phyloP scores from a whole-genome alignment of 2,797 vertebrate species.

The Mycteria americana region DNA sequence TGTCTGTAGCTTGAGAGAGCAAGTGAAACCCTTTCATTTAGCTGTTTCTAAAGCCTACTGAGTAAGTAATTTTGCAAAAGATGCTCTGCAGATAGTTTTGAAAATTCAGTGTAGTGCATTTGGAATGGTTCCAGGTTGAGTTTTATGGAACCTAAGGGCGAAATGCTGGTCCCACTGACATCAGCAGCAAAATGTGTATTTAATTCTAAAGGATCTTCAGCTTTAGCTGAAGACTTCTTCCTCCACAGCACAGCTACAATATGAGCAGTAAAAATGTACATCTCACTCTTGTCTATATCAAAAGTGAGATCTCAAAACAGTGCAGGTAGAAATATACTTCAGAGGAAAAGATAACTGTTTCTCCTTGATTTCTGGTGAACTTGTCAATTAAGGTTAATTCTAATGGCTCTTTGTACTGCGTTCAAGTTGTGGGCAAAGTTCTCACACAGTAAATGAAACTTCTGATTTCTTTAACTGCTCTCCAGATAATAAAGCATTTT shows the following conservation, averaged over 20 bases:
- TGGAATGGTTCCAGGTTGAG: not conserved
- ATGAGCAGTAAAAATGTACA: not conserved
- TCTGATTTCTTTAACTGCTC: not conserved
- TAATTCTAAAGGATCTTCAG: not conserved
- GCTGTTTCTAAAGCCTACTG: not conserved
- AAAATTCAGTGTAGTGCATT: not conserved
- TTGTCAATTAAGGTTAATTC: not conserved
- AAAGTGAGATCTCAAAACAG: not conserved
- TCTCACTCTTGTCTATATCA: not conserved
- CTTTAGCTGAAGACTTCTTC: not conserved
- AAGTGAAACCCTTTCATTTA: not conserved
- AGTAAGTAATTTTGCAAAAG: not conserved
- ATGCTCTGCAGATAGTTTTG: not conserved
- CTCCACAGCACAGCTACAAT: not conserved
- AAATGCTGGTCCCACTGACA: not conserved
- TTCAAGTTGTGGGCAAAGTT: not conserved
- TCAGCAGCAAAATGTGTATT: not conserved
- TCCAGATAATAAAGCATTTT: not conserved
- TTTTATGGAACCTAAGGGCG: not conserved
- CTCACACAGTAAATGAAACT: not conserved
- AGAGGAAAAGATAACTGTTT: not conserved
- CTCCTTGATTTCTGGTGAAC: not conserved
- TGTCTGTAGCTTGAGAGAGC: not conserved
- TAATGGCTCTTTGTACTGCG: not conserved
- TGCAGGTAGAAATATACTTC: not conserved